These are phyloP conservation scores for Ammodytes dubius DNA, from an alignment of 2,113 vertebrate species.

Conservation along the genomic window DNA sequence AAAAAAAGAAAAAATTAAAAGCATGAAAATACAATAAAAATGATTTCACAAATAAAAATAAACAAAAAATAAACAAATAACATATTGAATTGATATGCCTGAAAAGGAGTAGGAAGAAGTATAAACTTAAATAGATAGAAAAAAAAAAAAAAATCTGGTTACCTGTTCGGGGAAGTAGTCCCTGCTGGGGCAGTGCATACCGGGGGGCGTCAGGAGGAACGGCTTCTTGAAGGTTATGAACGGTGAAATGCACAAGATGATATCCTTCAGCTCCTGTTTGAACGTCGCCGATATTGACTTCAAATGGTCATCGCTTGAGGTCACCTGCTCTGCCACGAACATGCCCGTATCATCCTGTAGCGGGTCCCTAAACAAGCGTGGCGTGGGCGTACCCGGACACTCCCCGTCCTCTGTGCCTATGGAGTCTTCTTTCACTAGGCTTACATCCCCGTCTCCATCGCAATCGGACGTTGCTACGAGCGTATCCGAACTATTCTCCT, in stretches of 20 bases:
- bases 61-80: too few relatives aligned
- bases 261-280: conserved; percentile 95
- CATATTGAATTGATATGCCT: too few relatives aligned
- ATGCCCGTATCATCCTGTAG: conserved; percentile 95
- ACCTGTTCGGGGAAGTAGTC: conserved; percentile 96
- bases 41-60: too few relatives aligned
- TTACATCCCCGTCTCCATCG: conserved; percentile 46
- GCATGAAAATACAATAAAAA: too few relatives aligned
- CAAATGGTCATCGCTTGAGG: conserved; percentile 92
- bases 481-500: conserved; percentile 67
- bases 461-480: conserved; percentile 21
- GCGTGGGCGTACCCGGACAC: conserved; percentile 83
- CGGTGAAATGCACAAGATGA: conserved; percentile 96
- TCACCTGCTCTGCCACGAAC: conserved; percentile 91
- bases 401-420: conserved; percentile 75
- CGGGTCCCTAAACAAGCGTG: conserved; percentile 92
- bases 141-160: not conserved
- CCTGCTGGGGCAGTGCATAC: conserved; percentile 93
- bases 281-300: conserved; percentile 92
- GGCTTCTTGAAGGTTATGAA: conserved; percentile 94
- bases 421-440: conserved; percentile 53
- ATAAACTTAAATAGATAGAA: not conserved
- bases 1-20: too few relatives aligned
- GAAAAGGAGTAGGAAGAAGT: too few relatives aligned
- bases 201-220: conserved; percentile 90